These are phyloP conservation scores for Conomelus anceps DNA, from an alignment of 2,888 invertebrate genomes.

Conservation along the genomic window DNA sequence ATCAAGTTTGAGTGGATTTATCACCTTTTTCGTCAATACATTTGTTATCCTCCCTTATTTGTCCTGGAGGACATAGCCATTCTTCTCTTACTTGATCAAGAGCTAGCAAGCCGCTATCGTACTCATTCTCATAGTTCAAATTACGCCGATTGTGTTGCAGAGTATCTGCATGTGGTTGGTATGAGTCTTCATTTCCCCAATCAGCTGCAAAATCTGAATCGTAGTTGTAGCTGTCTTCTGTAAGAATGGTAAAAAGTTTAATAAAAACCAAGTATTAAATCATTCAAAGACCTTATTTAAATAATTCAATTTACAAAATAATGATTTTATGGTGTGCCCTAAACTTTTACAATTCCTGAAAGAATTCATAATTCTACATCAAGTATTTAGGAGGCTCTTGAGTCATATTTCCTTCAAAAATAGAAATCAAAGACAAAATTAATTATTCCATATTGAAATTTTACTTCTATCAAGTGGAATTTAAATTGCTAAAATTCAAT, in stretches of 20 bases:
- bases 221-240: background rate
- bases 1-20: background rate
- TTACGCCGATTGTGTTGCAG: background rate
- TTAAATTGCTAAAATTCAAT: no score
- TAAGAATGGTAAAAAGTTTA: background rate
- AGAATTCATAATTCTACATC: no score
- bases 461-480: no score
- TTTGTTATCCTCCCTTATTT: constrained; percentile 8
- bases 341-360: no score
- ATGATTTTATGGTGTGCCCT: no score
- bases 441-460: no score
- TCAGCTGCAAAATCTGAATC: constrained; percentile 11
- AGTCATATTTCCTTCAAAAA: no score
- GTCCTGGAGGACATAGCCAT: constrained; percentile 18
- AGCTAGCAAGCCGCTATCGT: constrained; percentile 7
- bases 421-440: no score
- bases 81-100: background rate
- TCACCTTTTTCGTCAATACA: constrained; percentile 18
- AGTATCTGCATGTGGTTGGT: background rate
- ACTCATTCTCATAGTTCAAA: constrained; percentile 10
- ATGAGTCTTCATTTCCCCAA: constrained; percentile 10
- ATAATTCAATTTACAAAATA: background rate
- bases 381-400: no score
- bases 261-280: no score
- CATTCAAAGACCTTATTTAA: no score